These are phyloP conservation scores for Rousettus madagascariensis DNA, from an alignment of 2,797 vertebrate species.

Conservation along the genomic window DNA sequence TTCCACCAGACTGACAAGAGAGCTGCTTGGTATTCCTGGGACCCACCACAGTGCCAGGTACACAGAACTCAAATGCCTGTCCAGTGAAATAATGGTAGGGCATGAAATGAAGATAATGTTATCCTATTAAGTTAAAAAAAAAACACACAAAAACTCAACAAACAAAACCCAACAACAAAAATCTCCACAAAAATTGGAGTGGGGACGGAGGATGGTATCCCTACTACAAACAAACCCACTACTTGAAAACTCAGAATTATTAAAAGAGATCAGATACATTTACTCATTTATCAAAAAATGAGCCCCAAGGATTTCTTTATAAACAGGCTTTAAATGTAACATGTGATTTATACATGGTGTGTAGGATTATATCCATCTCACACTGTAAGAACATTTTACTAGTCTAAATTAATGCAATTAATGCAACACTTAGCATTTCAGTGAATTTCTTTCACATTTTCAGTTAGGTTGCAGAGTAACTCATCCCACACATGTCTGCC, in stretches of 20 bases:
- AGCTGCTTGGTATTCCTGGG: neutral
- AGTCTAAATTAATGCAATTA: conserved; percentile 5
- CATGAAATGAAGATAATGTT: neutral
- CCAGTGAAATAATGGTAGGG: neutral
- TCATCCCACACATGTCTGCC: neutral
- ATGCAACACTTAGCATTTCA: conserved; percentile 21
- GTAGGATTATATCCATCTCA: neutral
- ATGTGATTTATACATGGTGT: conserved; percentile 44
- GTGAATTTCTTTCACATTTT: conserved; percentile 27
- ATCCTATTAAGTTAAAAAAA: conserved; percentile 30
- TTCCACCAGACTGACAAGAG: neutral
- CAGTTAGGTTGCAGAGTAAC: conserved; percentile 29
- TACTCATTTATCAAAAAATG: conserved; percentile 52
- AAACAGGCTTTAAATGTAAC: conserved; percentile 34
- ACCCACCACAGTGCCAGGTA: neutral
- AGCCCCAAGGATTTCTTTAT: conserved; percentile 33
- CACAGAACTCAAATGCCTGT: neutral
- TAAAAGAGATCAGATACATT: conserved; percentile 30
- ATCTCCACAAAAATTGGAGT: neutral
- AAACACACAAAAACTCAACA: neutral
- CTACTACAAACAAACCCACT: neutral
- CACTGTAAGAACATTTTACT: neutral
- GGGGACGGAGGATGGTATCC: neutral
- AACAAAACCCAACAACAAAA: conserved; percentile 17
- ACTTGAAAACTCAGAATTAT: conserved; percentile 52